Evolutionary conservation across 2,888 invertebrate species (phyloP), one percentile per base, ranked within the genome.

Genomic region (Pyrochroa serraticornis): DNA sequence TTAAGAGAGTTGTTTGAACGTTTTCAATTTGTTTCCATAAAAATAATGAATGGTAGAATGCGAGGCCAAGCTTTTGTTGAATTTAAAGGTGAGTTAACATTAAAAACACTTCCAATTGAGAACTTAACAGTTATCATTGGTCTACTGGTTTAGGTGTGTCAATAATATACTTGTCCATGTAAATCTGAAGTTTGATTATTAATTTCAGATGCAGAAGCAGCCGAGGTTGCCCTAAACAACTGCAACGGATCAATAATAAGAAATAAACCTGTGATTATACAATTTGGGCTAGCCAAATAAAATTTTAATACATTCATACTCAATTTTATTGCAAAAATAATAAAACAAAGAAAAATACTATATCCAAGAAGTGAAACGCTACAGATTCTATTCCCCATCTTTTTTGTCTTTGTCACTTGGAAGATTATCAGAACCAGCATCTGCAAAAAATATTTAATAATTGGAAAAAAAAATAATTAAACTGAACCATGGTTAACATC

Each of bases 11-110:
- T 85, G 22, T 84, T 85, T 62, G 60, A 69, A 54, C 68, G 78
- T 7, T 61, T 59, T 43, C 49, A 58, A 56, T 80, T 79, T 22
- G 71, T 84, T 2, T 63, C 61, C 5, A 75, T 76, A 56, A 75
- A 79, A 48, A 64, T 85, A 34, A 79, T 85, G 81, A 76, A 77
- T 0, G 85, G 85, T 1, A 79, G 81, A 54, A 84, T 85, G 84
- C 79, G 80, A 58, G 85, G 85, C 6, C 85, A 85, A 67, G 85
- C 85, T 0, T 85, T 85, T 75, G 79, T 84, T 1, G 77, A 80
- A 33, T 84, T 85, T 66, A 74, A 77, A 70, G 75, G 86, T 85
- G 75, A 70, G 70, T 65, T 33, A 42, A 35, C 36, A 42, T 31
- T 35, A 54, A 9, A 32, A 31, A n/a, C n/a, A n/a, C n/a, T n/a